Percentiles rank a stretch among this genome's conserved stretches.
Evolutionary conservation across 1,140 invertebrate genomes (phyloP).

Genomic region (Lordiphosa stackelbergi): DNA sequence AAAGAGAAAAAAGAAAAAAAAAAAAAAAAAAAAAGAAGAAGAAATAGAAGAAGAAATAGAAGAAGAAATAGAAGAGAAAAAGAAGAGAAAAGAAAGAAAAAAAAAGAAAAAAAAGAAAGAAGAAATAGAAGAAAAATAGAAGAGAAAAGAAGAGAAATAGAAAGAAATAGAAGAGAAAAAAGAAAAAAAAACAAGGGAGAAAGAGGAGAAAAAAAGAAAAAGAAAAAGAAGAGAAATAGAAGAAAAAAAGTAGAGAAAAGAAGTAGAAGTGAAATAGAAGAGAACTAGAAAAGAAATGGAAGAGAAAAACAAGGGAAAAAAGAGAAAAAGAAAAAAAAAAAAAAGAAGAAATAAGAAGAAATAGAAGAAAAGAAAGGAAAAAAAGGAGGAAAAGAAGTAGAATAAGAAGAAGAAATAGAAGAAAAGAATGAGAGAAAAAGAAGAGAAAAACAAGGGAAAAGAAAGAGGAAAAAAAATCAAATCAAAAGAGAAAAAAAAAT

Average conservation of each 20-base stretch:
- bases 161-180: not conserved
- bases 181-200: not conserved
- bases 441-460: too few relatives aligned
- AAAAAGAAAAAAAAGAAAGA: too few relatives aligned
- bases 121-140: too few relatives aligned
- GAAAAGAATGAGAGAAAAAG: too few relatives aligned
- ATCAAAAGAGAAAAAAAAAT: too few relatives aligned
- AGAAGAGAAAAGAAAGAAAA: too few relatives aligned
- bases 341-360: too few relatives aligned
- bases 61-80: not conserved
- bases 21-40: not conserved
- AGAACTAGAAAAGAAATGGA: too few relatives aligned
- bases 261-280: not conserved
- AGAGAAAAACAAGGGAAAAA: not conserved
- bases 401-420: not conserved
- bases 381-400: too few relatives aligned
- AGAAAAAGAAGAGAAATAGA: not conserved
- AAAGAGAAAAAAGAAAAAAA: too few relatives aligned
- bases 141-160: not conserved
- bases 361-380: too few relatives aligned
- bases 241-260: not conserved
- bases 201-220: not conserved
- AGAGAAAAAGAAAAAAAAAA: not conserved
- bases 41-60: not conserved
- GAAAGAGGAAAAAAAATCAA: too few relatives aligned